Conservation (phyloP, 2,113 vertebrate species). For the Anser cygnoides region DNA sequence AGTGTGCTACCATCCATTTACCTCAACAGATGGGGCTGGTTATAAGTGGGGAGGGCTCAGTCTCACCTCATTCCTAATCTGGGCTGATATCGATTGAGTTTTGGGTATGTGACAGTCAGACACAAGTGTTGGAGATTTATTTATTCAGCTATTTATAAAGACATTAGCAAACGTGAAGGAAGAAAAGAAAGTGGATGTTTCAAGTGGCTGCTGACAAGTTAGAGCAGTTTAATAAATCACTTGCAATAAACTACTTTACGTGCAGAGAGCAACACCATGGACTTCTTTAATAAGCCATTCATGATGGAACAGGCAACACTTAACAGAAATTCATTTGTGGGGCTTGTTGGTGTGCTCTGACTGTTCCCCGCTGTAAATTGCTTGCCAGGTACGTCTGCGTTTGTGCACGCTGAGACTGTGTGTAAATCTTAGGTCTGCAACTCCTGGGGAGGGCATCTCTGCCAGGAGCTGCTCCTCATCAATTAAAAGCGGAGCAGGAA, state of each 20-base stretch:
- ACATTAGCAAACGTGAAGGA: conserved; percentile 45
- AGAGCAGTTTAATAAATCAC: conserved; percentile 70
- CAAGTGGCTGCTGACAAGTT: conserved; percentile 68
- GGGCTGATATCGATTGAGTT: background rate
- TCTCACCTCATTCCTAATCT: conserved; percentile 1
- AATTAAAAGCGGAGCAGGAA: background rate
- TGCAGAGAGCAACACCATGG: conserved; percentile 40
- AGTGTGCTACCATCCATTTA: background rate
- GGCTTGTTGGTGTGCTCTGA: conserved; percentile 2
- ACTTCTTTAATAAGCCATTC: conserved; percentile 40
- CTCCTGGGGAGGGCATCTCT: background rate
- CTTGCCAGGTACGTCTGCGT: background rate
- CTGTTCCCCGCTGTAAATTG: background rate
- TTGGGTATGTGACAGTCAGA: background rate
- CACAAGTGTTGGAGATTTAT: background rate
- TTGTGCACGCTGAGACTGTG: background rate
- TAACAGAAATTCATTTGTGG: background rate
- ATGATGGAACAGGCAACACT: conserved; percentile 21
- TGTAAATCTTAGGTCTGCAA: background rate
- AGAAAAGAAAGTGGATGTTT: conserved; percentile 26
- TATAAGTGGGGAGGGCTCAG: background rate
- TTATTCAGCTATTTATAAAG: conserved; percentile 55
- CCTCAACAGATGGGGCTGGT: conserved; percentile 1
- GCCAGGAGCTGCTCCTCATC: conserved; percentile 36
- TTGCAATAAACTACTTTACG: conserved; percentile 40